Evolutionary conservation across 2,113 vertebrate genomes (phyloP).

Genomic region (Canis aureus): DNA sequence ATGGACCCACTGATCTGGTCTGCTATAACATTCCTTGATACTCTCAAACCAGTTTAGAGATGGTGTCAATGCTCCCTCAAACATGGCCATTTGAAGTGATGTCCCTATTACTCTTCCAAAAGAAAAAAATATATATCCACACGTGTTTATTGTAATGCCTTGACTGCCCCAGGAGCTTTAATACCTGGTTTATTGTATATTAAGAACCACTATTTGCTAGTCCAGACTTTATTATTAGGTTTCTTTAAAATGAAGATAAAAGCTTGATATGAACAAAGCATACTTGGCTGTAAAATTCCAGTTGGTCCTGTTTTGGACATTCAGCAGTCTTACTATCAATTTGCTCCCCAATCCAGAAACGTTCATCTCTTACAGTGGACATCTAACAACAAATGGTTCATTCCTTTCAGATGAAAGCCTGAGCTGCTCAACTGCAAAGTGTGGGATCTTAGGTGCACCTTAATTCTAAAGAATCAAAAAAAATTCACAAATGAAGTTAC

Average conservation of each 20-base stretch:
- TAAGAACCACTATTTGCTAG: constrained; percentile 3
- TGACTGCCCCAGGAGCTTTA: not conserved
- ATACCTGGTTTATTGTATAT: not conserved
- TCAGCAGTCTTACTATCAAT: constrained; percentile 50
- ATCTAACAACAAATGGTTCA: constrained; percentile 38
- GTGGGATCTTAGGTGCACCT: constrained; percentile 18
- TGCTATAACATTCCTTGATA: not conserved
- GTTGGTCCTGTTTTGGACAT: constrained; percentile 65
- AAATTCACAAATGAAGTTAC: constrained; percentile 83
- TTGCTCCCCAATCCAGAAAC: constrained; percentile 69
- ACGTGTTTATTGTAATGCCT: not conserved
- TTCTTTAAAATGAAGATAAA: constrained; percentile 50
- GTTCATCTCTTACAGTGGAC: constrained; percentile 35
- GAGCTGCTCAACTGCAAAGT: not conserved
- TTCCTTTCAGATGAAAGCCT: constrained; percentile 40
- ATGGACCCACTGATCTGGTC: not conserved
- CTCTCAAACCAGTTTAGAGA: not conserved
- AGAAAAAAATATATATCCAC: not conserved
- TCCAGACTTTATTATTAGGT: constrained; percentile 56
- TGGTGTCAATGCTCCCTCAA: not conserved
- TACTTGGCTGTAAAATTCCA: constrained; percentile 70
- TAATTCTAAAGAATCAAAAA: constrained; percentile 73
- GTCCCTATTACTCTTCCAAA: not conserved
- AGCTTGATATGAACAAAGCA: constrained; percentile 73
- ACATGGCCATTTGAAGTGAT: not conserved